phyloP scores from a whole-genome alignment of 1,140 invertebrate species.

The Chelonus insularis region DNA sequence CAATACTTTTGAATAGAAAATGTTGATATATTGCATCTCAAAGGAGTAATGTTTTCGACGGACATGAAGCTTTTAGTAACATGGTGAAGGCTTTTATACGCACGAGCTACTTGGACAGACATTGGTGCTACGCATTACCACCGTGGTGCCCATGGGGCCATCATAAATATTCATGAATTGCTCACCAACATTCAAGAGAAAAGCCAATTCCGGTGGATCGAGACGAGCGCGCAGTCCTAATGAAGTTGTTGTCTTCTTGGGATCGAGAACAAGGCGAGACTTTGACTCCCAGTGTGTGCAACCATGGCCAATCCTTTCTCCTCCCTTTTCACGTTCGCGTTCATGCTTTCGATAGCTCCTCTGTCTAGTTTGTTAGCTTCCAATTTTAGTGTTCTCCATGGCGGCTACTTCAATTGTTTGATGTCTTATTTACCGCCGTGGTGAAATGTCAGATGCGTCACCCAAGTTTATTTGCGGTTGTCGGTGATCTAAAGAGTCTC shows the following conservation, averaged over 20 bases:
- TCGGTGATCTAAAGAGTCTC: conserved; percentile 20
- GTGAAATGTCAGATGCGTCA: conserved; percentile 37
- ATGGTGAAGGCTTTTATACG: conserved; percentile 7
- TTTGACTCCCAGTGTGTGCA: too few relatives aligned
- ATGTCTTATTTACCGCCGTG: conserved; percentile 55
- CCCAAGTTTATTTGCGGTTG: conserved; percentile 48
- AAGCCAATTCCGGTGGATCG: conserved; percentile 51
- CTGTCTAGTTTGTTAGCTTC: background rate
- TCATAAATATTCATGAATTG: conserved; percentile 53
- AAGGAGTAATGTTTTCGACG: background rate
- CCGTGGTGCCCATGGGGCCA: conserved; percentile 20
- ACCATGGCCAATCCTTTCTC: conserved; percentile 30
- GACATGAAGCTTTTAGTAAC: background rate
- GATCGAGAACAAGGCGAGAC: conserved; percentile 44
- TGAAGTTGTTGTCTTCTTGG: conserved; percentile 58
- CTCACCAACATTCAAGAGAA: conserved; percentile 12
- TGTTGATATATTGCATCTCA: background rate
- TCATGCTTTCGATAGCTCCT: conserved; percentile 20
- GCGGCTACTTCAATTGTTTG: conserved; percentile 49
- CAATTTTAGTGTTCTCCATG: background rate
- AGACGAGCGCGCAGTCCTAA: conserved; percentile 52
- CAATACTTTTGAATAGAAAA: too few relatives aligned
- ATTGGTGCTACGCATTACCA: conserved; percentile 10
- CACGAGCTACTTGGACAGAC: conserved; percentile 7
- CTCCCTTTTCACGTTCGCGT: conserved; percentile 37